phyloP scores from a whole-genome alignment of 2,888 invertebrate genomes.

The Myathropa florea region DNA sequence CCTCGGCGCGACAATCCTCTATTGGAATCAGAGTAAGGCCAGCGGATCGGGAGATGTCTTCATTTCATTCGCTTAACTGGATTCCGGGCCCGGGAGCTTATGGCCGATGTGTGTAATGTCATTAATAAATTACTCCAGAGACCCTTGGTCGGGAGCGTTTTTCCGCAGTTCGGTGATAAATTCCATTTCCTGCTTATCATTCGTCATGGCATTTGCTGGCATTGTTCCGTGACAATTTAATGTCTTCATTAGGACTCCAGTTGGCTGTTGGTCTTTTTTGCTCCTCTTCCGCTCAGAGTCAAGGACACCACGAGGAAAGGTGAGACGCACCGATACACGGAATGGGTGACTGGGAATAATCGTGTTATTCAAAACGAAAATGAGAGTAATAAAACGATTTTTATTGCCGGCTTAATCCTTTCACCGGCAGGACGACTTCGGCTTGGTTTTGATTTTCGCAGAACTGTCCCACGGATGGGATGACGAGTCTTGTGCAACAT shows the following conservation, averaged over 20 bases:
- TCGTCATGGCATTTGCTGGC: conserved; percentile 72
- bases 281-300: neutral
- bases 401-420: conserved; percentile 70
- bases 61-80: neutral
- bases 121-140: conserved; percentile 59
- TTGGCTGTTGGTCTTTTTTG: conserved; percentile 8
- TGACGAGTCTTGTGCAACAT: conserved; percentile 13
- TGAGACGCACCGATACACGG: conserved; percentile 8
- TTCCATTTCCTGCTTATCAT: conserved; percentile 72
- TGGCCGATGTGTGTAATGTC: conserved; percentile 59
- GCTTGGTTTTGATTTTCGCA: neutral
- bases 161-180: conserved; percentile 61
- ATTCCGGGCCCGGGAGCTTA: conserved; percentile 30
- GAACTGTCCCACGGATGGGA: conserved; percentile 7
- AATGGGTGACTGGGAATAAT: conserved; percentile 47
- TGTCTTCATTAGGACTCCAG: conserved; percentile 72
- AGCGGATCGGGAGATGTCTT: conserved; percentile 4
- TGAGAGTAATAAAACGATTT: conserved; percentile 67
- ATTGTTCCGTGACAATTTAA: conserved; percentile 72
- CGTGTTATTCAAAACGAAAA: conserved; percentile 68
- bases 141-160: conserved; percentile 53
- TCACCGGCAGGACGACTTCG: neutral
- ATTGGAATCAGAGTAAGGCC: conserved; percentile 69
- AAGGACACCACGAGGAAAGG: conserved; percentile 27
- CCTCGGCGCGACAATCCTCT: conserved; percentile 43